phyloP scores from a whole-genome alignment of 1,140 invertebrate species.

The Drosophila orosa region DNA sequence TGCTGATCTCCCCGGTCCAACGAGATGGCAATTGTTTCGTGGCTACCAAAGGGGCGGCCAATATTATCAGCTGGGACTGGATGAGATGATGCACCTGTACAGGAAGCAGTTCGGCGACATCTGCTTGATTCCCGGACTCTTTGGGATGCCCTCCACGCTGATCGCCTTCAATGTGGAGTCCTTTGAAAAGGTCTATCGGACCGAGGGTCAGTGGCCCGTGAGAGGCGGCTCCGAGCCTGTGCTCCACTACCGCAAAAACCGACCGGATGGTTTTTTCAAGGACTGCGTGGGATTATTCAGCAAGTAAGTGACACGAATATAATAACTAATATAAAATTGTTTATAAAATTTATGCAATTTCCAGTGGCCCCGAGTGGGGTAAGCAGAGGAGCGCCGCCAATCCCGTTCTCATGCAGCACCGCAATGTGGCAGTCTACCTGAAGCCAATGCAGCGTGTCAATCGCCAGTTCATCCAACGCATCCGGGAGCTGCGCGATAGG shows the following conservation, averaged over 20 bases:
- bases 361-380: slow-evolving; percentile 50
- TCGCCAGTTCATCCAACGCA: slow-evolving; percentile 87
- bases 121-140: slow-evolving; percentile 48
- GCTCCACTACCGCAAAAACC: slow-evolving; percentile 43
- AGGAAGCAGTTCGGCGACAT: slow-evolving; percentile 52
- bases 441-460: slow-evolving; percentile 81
- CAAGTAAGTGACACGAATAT: slow-evolving; percentile 15
- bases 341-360: not conserved
- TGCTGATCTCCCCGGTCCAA: slow-evolving; percentile 54
- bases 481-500: slow-evolving; percentile 85
- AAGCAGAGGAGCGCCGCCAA: slow-evolving; percentile 33
- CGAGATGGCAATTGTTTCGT: slow-evolving; percentile 52
- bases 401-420: slow-evolving; percentile 61
- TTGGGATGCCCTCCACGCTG: slow-evolving; percentile 63
- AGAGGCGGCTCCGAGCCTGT: slow-evolving; percentile 48
- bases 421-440: slow-evolving; percentile 49
- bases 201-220: slow-evolving; percentile 66
- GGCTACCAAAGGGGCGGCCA: slow-evolving; percentile 62
- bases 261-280: slow-evolving; percentile 50
- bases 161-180: slow-evolving; percentile 48
- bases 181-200: slow-evolving; percentile 53
- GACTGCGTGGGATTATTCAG: slow-evolving; percentile 45
- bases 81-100: slow-evolving; percentile 27
- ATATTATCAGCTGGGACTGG: slow-evolving; percentile 34
- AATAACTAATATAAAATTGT: no score